Percentiles rank a stretch among this genome's conserved stretches.
These are phyloP conservation scores for Agonopterix heracliana DNA, from an alignment of 2,888 invertebrate species.

Conservation along the genomic window DNA sequence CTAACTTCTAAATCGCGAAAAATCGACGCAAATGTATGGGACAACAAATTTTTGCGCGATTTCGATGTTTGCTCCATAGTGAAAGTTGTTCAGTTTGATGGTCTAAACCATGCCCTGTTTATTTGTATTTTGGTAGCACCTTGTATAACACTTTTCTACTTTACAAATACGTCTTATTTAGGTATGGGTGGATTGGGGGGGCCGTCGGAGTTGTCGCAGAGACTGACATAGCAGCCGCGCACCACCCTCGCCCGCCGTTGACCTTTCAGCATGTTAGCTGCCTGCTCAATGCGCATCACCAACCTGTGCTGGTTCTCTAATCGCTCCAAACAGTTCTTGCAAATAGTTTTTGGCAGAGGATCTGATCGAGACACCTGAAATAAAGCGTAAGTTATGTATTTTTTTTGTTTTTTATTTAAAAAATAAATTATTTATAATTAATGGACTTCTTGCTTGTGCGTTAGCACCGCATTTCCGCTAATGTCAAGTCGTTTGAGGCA, in stretches of 20 bases:
- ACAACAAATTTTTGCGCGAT: no score
- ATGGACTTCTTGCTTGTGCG: no score
- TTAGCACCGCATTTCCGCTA: no score
- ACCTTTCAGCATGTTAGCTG: conserved; percentile 56
- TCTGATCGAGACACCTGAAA: conserved; percentile 78
- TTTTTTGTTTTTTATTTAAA: neutral
- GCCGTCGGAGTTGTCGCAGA: conserved; percentile 32
- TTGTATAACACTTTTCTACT: no score
- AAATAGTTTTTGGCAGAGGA: conserved; percentile 83
- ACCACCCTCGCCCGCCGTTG: conserved; percentile 38
- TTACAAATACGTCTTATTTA: conserved; percentile 9
- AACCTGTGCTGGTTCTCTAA: conserved; percentile 75
- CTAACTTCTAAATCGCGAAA: no score
- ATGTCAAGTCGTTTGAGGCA: no score
- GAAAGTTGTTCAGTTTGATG: no score
- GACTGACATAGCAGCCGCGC: conserved; percentile 31
- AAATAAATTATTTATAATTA: no score
- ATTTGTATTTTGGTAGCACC: no score
- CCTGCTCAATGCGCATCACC: conserved; percentile 64
- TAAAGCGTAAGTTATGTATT: neutral
- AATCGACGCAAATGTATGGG: no score
- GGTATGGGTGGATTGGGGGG: conserved; percentile 24
- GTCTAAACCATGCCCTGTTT: no score
- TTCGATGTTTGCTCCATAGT: no score
- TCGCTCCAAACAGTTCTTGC: conserved; percentile 76